phyloP scores from a whole-genome alignment of 2,888 invertebrate genomes.

The Periphyllus acericola region DNA sequence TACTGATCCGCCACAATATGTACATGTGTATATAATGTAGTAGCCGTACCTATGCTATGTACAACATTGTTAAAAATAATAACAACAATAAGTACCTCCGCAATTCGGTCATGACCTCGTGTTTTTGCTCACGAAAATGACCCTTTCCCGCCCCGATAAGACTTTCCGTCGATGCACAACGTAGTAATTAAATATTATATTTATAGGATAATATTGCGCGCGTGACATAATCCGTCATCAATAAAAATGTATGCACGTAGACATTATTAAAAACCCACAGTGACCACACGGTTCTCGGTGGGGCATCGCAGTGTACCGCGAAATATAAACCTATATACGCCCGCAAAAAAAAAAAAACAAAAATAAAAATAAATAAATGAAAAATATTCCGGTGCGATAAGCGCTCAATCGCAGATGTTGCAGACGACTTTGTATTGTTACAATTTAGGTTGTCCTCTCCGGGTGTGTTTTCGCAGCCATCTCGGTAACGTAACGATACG shows the following conservation, averaged over 20 bases:
- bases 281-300: too few species aligned
- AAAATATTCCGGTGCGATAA: neutral
- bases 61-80: constrained; percentile 39
- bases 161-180: constrained; percentile 11
- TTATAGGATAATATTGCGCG: neutral
- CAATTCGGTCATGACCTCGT: neutral
- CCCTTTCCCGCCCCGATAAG: constrained; percentile 12
- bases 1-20: neutral
- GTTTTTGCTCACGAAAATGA: constrained; percentile 20
- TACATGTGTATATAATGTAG: too few species aligned
- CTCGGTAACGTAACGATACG: too few species aligned
- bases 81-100: constrained; percentile 9
- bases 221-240: constrained; percentile 2
- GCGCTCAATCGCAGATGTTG: too few species aligned
- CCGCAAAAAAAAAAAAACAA: neutral
- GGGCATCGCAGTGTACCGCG: too few species aligned
- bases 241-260: neutral
- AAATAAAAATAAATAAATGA: too few species aligned
- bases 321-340: too few species aligned
- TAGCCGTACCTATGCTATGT: too few species aligned
- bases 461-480: too few species aligned
- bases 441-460: too few species aligned
- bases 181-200: constrained; percentile 21
- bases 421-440: too few species aligned
- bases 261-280: neutral